Percentiles rank a stretch among this genome's conserved stretches.
phyloP scores from a whole-genome alignment of 1,140 invertebrate genomes.

The Sweltsa coloradensis region DNA sequence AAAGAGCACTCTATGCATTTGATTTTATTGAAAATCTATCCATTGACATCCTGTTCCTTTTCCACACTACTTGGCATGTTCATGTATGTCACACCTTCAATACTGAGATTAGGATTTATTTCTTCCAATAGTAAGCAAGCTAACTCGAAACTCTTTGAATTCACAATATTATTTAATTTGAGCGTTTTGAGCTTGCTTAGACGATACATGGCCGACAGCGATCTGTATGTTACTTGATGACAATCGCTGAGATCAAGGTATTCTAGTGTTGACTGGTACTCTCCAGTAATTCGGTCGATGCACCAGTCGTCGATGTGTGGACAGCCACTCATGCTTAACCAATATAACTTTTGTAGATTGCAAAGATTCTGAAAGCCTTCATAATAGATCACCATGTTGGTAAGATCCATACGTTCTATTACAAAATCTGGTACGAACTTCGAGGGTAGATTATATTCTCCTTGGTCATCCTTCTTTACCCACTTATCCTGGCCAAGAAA shows the following conservation, averaged over 20 bases:
- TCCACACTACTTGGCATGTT: background rate
- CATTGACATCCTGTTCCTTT: background rate
- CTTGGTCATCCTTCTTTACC: conserved; percentile 30
- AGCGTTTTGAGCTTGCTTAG: conserved; percentile 40
- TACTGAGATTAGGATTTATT: conserved; percentile 26
- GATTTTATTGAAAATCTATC: no score
- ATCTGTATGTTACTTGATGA: conserved; percentile 44
- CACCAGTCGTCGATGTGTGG: conserved; percentile 62
- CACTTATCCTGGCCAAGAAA: conserved; percentile 39
- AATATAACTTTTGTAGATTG: conserved; percentile 43
- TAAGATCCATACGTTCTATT: conserved; percentile 55
- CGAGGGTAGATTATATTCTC: conserved; percentile 37
- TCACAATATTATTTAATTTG: conserved; percentile 34
- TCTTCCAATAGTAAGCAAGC: conserved; percentile 44
- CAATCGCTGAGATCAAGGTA: conserved; percentile 63
- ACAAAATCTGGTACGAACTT: conserved; percentile 36
- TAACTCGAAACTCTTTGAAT: conserved; percentile 37
- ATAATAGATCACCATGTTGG: conserved; percentile 44
- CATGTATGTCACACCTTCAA: conserved; percentile 20
- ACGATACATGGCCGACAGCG: conserved; percentile 50
- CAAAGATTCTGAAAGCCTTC: conserved; percentile 57
- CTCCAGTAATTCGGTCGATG: conserved; percentile 45
- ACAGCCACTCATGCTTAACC: conserved; percentile 49
- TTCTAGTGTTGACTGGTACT: conserved; percentile 45
- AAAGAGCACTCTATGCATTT: no score